Evolutionary conservation across 1,140 invertebrate genomes (phyloP).

Genomic region (Diuraphis noxia): DNA sequence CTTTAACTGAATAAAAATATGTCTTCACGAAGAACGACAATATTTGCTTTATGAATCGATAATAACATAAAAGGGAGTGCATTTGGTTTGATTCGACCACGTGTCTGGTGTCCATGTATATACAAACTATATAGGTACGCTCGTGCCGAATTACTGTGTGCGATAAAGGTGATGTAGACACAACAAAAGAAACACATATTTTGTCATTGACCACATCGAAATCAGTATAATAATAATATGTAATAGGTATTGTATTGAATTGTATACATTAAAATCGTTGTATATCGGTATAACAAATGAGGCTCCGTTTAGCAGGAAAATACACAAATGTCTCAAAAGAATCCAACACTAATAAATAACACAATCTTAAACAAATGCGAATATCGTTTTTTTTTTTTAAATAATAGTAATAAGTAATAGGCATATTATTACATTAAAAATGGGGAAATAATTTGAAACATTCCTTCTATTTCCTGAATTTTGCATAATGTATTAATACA

Average conservation of each 20-base stretch:
- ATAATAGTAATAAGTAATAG: too few species aligned
- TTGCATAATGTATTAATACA: too few species aligned
- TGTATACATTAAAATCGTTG: too few species aligned
- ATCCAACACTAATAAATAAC: background rate
- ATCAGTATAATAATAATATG: background rate
- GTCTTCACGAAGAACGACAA: background rate
- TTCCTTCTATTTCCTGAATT: too few species aligned
- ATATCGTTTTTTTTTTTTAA: background rate
- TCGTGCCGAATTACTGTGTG: background rate
- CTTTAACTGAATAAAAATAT: background rate
- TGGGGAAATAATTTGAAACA: too few species aligned
- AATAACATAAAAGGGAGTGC: background rate
- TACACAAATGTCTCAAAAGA: background rate
- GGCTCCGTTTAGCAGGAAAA: background rate
- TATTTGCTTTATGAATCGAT: background rate
- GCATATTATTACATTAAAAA: too few species aligned
- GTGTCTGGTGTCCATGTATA: background rate
- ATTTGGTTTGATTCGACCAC: background rate
- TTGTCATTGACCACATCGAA: background rate
- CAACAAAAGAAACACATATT: background rate
- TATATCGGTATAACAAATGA: too few species aligned
- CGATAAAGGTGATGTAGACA: background rate
- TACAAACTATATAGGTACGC: background rate
- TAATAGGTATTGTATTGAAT: background rate
- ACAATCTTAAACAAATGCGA: background rate